phyloP scores from a whole-genome alignment of 2,113 vertebrate species.

The Megaptera novaeangliae region DNA sequence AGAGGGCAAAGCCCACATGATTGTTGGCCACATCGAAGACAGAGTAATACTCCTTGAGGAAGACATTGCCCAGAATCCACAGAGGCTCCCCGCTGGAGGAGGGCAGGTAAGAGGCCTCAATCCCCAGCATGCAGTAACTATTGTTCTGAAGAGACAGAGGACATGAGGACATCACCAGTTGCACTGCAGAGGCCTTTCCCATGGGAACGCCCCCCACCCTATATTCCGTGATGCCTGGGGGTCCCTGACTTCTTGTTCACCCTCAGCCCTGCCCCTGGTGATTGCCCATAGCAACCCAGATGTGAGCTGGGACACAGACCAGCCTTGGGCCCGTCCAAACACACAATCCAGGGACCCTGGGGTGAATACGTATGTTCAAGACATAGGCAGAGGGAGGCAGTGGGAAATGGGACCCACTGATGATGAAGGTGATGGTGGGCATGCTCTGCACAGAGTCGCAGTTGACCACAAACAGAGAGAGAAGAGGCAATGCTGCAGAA shows the following conservation, averaged over 20 bases:
- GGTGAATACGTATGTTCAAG: conserved; percentile 35
- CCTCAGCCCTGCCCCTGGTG: neutral
- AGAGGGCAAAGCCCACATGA: conserved; percentile 74
- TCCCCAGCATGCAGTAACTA: conserved; percentile 68
- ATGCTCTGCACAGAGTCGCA: conserved; percentile 51
- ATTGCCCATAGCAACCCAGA: neutral
- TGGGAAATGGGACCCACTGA: conserved; percentile 48
- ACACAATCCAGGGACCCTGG: neutral
- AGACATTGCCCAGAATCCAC: conserved; percentile 80
- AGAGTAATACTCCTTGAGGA: conserved; percentile 80
- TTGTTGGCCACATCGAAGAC: conserved; percentile 77
- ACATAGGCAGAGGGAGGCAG: conserved; percentile 73
- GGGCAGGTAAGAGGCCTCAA: conserved; percentile 77
- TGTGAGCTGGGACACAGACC: neutral
- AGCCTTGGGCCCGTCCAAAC: neutral
- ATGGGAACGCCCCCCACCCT: neutral
- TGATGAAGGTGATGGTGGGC: conserved; percentile 73
- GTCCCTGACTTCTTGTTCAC: neutral
- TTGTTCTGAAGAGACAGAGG: conserved; percentile 44
- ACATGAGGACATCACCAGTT: neutral
- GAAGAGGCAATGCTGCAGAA: neutral
- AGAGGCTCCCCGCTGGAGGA: conserved; percentile 74
- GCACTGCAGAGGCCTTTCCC: neutral
- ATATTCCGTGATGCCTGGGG: accelerated
- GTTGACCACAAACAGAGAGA: conserved; percentile 63